These are phyloP conservation scores for Denticeps clupeoides DNA, from an alignment of 2,797 vertebrate genomes.

Conservation along the genomic window DNA sequence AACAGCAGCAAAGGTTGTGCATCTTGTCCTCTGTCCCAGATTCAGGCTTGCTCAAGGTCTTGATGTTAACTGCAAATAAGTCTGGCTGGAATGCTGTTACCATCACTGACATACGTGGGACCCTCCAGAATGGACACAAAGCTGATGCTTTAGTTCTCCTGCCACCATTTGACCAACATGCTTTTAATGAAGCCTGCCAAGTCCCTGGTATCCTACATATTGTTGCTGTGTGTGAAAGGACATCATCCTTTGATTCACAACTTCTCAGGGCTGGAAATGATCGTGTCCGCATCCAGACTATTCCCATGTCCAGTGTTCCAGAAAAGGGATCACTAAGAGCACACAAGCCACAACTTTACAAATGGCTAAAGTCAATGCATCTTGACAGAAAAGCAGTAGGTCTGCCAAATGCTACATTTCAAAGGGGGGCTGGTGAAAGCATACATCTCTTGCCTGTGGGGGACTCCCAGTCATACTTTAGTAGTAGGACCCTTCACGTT, in stretches of 20 bases:
- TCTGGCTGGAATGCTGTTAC: constrained; percentile 46
- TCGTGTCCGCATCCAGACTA: constrained; percentile 45
- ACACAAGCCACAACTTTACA: constrained; percentile 38
- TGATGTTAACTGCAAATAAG: constrained; percentile 39
- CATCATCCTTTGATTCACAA: constrained; percentile 27
- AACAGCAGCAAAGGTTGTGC: constrained; percentile 37
- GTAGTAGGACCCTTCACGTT: constrained; percentile 30
- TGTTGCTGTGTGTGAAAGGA: constrained; percentile 51
- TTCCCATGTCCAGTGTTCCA: constrained; percentile 48
- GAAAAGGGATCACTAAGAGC: constrained; percentile 55
- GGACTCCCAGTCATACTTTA: constrained; percentile 40
- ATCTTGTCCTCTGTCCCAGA: constrained; percentile 43
- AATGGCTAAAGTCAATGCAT: constrained; percentile 59
- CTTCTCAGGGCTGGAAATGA: constrained; percentile 39
- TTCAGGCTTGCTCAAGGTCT: constrained; percentile 46
- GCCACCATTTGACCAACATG: constrained; percentile 46
- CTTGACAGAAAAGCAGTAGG: constrained; percentile 27
- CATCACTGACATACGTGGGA: constrained; percentile 24
- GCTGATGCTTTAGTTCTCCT: constrained; percentile 54
- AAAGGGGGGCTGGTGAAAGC: constrained; percentile 31
- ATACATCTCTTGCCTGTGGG: constrained; percentile 13
- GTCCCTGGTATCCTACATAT: constrained; percentile 46
- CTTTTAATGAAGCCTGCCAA: constrained; percentile 35
- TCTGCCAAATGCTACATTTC: constrained; percentile 49
- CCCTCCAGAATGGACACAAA: constrained; percentile 26